phyloP scores from a whole-genome alignment of 1,140 invertebrate species.

The Sycophila sp. region DNA sequence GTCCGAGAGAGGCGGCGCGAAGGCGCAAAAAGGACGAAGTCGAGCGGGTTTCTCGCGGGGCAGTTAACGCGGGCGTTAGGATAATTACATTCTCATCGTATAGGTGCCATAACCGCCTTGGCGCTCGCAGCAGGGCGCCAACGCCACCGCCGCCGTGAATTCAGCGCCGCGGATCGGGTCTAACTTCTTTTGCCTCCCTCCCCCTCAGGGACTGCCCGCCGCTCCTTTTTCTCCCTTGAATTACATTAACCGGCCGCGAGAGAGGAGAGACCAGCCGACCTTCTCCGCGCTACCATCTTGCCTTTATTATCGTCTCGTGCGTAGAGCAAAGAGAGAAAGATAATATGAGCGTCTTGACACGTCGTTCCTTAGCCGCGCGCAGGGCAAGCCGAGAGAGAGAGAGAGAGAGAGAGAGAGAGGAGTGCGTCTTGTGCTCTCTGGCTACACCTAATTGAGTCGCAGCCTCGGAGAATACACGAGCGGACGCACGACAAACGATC shows the following conservation, averaged over 20 bases:
- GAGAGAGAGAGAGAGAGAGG: conserved; percentile 7
- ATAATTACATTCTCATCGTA: conserved; percentile 52
- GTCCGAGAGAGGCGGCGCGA: not conserved
- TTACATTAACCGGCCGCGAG: not conserved
- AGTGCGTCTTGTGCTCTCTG: too few species aligned
- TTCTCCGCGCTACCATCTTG: conserved; percentile 17
- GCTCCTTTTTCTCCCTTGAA: too few species aligned
- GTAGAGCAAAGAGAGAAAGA: not conserved
- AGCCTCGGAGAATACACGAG: conserved; percentile 17
- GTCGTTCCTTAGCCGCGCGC: not conserved
- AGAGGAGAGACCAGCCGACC: not conserved
- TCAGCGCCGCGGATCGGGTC: not conserved
- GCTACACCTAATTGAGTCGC: conserved; percentile 54
- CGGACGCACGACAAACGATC: conserved; percentile 49
- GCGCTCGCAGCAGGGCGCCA: conserved; percentile 36
- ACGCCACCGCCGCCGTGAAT: conserved; percentile 12
- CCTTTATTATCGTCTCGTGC: conserved; percentile 20
- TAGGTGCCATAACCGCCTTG: conserved; percentile 50
- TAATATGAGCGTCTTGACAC: too few species aligned
- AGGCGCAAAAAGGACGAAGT: conserved; percentile 11
- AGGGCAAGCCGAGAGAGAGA: too few species aligned
- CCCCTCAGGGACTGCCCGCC: conserved; percentile 37
- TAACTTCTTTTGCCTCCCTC: conserved; percentile 24
- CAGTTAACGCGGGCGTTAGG: conserved; percentile 48
- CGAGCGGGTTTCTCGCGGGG: conserved; percentile 18